Evolutionary conservation across 2,888 invertebrate genomes (phyloP).

Genomic region (Dysmachus trigonus): DNA sequence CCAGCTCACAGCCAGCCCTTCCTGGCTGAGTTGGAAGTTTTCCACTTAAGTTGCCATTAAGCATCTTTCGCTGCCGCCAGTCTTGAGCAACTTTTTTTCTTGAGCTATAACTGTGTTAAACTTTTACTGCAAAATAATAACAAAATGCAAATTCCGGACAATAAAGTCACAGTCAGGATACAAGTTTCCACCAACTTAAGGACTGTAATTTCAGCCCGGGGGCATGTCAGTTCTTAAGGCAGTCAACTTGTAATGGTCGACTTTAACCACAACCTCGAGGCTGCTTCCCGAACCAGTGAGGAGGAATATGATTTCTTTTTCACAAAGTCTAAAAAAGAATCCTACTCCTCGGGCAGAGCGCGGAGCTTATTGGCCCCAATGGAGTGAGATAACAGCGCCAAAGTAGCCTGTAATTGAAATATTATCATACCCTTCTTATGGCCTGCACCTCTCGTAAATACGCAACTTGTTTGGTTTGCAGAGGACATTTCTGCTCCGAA

Average conservation of each 20-base stretch:
- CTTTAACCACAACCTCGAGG: neutral
- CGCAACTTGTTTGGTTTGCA: neutral
- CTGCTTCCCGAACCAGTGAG: neutral
- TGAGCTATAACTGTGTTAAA: conserved; percentile 46
- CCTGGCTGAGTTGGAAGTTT: neutral
- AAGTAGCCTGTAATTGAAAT: conserved; percentile 43
- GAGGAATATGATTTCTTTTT: conserved; percentile 17
- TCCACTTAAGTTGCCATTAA: conserved; percentile 47
- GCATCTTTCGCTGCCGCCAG: neutral
- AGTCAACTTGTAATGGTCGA: neutral
- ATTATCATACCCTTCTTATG: conserved; percentile 18
- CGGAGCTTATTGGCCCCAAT: neutral
- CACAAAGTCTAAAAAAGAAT: neutral
- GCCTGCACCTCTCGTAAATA: conserved; percentile 7
- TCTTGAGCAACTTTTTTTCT: conserved; percentile 18
- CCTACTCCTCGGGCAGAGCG: neutral
- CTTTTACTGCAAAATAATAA: conserved; percentile 50
- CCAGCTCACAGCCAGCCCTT: neutral
- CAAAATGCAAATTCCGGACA: conserved; percentile 47
- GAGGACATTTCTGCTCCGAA: conserved; percentile 15
- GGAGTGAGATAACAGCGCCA: conserved; percentile 10
- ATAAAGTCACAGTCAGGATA: conserved; percentile 33
- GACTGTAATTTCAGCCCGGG: neutral
- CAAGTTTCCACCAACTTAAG: neutral
- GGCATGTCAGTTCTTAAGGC: neutral